Percentiles rank a stretch among this genome's conserved stretches.
Evolutionary conservation across 2,797 vertebrate species (phyloP).

Genomic region (Tokudaia tokunoshimensis): DNA sequence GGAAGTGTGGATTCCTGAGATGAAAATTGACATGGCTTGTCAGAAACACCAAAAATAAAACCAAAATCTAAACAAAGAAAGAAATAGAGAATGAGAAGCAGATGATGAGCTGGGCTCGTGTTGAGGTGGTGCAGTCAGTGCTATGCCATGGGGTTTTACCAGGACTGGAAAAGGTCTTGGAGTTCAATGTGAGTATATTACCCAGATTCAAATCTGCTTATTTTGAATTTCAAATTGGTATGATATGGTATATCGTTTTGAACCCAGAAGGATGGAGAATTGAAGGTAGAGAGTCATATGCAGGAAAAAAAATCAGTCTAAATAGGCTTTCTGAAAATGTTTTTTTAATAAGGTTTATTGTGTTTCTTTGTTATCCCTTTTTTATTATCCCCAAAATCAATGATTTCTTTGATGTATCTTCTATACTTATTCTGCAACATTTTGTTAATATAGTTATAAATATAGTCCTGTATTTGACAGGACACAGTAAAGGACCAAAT

Average conservation of each 20-base stretch:
- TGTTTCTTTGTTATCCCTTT: not conserved
- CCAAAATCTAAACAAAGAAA: not conserved
- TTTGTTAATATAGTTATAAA: not conserved
- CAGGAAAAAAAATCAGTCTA: not conserved
- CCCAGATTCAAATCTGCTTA: not conserved
- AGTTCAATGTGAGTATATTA: not conserved
- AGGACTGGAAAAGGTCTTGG: not conserved
- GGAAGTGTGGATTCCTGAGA: not conserved
- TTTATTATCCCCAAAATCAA: not conserved
- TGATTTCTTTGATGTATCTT: not conserved
- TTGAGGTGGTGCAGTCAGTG: not conserved
- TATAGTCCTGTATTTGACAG: not conserved
- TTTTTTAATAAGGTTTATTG: not conserved
- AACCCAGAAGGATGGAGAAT: not conserved
- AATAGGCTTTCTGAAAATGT: not conserved
- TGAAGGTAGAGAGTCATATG: not conserved
- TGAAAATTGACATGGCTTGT: not conserved
- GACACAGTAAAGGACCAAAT: not conserved
- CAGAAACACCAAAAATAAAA: not conserved
- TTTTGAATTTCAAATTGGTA: not conserved
- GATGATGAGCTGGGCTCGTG: not conserved
- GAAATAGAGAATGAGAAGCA: not conserved
- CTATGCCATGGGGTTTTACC: not conserved
- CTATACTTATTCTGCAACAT: not conserved
- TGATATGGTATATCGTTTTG: not conserved